Conservation (phyloP, 1,140 invertebrate species). For the Sycobia sp. region DNA sequence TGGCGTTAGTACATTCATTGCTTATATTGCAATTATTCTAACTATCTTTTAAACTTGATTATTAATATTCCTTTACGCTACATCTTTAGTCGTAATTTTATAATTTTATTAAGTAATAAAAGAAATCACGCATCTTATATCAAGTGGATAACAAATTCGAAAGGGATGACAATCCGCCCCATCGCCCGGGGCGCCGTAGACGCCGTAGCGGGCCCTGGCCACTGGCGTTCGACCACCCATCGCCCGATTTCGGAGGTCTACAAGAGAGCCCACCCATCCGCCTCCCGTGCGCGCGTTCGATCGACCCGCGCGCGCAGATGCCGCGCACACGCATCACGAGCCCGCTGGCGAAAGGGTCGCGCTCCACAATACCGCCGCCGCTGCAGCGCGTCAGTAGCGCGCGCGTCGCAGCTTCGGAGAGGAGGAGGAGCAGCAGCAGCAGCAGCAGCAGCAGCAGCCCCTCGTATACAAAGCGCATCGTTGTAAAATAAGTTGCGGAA, state of each 20-base stretch:
- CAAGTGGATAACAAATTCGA: not conserved
- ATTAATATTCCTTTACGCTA: too few species aligned
- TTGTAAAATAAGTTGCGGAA: too few species aligned
- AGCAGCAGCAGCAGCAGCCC: not conserved
- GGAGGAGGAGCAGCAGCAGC: not conserved
- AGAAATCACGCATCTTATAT: not conserved
- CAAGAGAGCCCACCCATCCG: not conserved
- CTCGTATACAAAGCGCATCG: too few species aligned
- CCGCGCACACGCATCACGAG: not conserved
- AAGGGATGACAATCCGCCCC: not conserved
- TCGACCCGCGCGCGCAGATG: conserved; percentile 51
- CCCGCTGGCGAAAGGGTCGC: conserved; percentile 34
- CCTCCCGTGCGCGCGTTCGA: conserved; percentile 45
- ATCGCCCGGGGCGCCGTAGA: not conserved
- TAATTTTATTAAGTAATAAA: too few species aligned
- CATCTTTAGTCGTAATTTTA: too few species aligned
- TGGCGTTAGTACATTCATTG: too few species aligned
- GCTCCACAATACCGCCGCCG: conserved; percentile 52
- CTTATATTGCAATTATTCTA: too few species aligned
- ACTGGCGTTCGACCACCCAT: not conserved
- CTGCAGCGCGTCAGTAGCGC: conserved; percentile 44
- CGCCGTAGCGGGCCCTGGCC: not conserved
- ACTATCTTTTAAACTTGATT: too few species aligned
- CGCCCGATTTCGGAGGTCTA: too few species aligned
- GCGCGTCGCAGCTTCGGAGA: conserved; percentile 30